phyloP scores from a whole-genome alignment of 2,888 invertebrate genomes.

The Eupeodes latifasciatus region DNA sequence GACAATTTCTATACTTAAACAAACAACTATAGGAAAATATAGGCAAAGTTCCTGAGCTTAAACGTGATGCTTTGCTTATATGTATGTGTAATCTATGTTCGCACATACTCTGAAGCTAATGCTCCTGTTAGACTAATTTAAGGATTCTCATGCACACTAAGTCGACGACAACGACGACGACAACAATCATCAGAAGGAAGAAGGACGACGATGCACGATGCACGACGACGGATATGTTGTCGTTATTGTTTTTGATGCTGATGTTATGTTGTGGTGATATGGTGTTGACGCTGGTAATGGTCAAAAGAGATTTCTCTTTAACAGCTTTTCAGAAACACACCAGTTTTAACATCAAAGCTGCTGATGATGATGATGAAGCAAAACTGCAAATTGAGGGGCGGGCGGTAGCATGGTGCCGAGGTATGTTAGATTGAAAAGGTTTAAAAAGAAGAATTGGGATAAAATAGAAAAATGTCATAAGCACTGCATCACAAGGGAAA shows the following conservation, averaged over 20 bases:
- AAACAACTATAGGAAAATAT: constrained; percentile 48
- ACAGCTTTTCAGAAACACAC: constrained; percentile 72
- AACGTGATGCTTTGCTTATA: neutral
- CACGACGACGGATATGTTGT: constrained; percentile 57
- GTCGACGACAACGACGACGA: constrained; percentile 24
- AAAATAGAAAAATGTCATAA: no score
- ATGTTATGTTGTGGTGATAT: constrained; percentile 28
- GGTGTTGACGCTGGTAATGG: constrained; percentile 66
- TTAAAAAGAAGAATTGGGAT: no score
- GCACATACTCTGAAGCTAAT: constrained; percentile 34
- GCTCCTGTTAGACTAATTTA: constrained; percentile 71
- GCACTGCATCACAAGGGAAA: no score
- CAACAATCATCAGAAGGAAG: neutral
- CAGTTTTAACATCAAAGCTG: constrained; percentile 61
- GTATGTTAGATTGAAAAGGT: no score
- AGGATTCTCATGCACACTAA: constrained; percentile 56
- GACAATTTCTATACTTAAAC: constrained; percentile 57
- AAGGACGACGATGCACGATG: no score
- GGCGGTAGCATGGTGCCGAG: no score
- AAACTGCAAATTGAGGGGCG: neutral
- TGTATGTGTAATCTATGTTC: constrained; percentile 26
- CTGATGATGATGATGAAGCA: constrained; percentile 5
- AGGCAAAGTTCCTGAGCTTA: constrained; percentile 16
- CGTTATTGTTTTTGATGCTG: constrained; percentile 44
- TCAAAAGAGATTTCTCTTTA: constrained; percentile 69